Base-by-base conservation (phyloP, 2,888 invertebrate species). In the Drosophila longiperda region DNA sequence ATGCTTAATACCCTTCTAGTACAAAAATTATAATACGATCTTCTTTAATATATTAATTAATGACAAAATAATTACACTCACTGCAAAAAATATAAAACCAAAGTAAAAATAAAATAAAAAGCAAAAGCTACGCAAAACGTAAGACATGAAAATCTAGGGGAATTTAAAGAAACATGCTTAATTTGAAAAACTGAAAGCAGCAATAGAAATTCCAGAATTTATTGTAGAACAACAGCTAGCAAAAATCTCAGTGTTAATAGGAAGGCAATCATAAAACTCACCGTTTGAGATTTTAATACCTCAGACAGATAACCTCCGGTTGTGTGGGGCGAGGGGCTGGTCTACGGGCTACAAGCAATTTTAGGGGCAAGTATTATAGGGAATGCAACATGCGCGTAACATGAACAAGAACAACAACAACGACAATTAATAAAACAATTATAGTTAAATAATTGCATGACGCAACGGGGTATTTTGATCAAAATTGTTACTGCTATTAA, bases 351-450 rank as follows among this genome's bases (percentile, higher is more conserved):
- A 57, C 32, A 42, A 32, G 57, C 57, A 20, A 57, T 20, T 40
- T 54, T 17, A 33, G 32, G 73, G 60, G 57, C 62, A 54, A 58
- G 65, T 60, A 62, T 68, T 57, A 58, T 58, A 59, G 62, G 59
- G 26, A 74, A 65, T 73, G 58, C 65, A 77, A 63, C 75, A 74
- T 77, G 77, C 77, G 61, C 65, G 33, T 38, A 67, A 76, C 64
- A 50, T 66, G 40, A 65, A n/a, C 65, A n/a, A 65, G 64, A 65
- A 62, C 23, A 15, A 34, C 73, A 53, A 63, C 23, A 64, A n/a
- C 48, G 15, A 64, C 67, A 65, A 62, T 36, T 40, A 65, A 55
- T 36, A 29, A 29, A 29, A 29, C 29, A 29, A 29, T 29, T 29
- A 20, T 38, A 61, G 45, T 72, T 57, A 65, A 73, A 62, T 65